These are phyloP conservation scores for Luidia sarsii DNA, from an alignment of 53 echinoderm and acorn worm species.

Conservation along the genomic window DNA sequence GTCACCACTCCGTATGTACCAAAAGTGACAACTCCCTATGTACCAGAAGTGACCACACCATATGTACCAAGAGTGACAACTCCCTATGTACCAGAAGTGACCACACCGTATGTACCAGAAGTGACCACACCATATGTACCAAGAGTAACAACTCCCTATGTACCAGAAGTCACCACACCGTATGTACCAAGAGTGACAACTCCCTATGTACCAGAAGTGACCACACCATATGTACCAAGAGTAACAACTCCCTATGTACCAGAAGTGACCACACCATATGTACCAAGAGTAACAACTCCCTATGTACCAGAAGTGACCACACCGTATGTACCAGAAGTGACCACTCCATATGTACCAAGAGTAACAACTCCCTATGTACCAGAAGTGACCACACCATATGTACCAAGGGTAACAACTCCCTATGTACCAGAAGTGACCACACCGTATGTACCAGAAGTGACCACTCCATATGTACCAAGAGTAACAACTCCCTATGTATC, in stretches of 20 bases:
- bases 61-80: slow-evolving; percentile 11
- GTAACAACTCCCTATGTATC: slow-evolving; percentile 8
- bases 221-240: slow-evolving; percentile 12
- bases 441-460: background rate
- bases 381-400: slow-evolving; percentile 20
- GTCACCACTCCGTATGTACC: background rate
- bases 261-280: background rate
- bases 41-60: background rate
- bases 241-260: slow-evolving; percentile 31
- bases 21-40: background rate
- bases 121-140: background rate
- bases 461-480: background rate
- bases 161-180: background rate
- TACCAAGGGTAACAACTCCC: slow-evolving; percentile 5
- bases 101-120: slow-evolving; percentile 1
- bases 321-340: slow-evolving; percentile 2
- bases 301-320: background rate
- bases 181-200: background rate
- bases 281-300: slow-evolving; percentile 8
- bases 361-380: slow-evolving; percentile 2
- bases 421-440: slow-evolving; percentile 1
- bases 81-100: background rate
- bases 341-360: background rate
- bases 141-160: background rate
- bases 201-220: background rate